Conservation (phyloP, 2,888 invertebrate genomes). For the Leucophenga montana region DNA sequence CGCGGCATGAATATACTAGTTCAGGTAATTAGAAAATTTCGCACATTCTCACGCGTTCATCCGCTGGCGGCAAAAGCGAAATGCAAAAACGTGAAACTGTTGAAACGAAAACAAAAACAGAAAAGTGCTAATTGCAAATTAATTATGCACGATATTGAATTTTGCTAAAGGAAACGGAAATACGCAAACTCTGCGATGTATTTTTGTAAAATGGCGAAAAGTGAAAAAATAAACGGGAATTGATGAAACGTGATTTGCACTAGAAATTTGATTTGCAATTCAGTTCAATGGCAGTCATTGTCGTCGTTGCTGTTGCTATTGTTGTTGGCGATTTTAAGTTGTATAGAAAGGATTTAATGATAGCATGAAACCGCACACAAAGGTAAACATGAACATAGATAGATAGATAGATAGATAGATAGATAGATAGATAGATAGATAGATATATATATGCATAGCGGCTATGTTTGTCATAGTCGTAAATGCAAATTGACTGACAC, state of each 20-base stretch:
- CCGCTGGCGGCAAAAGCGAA: conserved; percentile 17
- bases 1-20: conserved; percentile 51
- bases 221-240: conserved; percentile 52
- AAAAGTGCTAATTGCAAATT: conserved; percentile 73
- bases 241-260: conserved; percentile 60
- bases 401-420: too few relatives aligned
- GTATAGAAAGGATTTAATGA: not conserved
- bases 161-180: conserved; percentile 59
- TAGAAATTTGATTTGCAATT: conserved; percentile 54
- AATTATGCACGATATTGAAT: conserved; percentile 73
- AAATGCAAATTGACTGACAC: conserved; percentile 55
- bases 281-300: conserved; percentile 10
- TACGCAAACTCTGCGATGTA: conserved; percentile 15
- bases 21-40: conserved; percentile 63
- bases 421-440: not conserved
- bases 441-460: not conserved
- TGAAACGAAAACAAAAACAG: conserved; percentile 61
- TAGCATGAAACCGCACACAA: not conserved
- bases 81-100: conserved; percentile 43
- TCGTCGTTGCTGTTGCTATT: conserved; percentile 24
- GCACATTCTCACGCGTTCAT: conserved; percentile 14
- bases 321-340: conserved; percentile 13
- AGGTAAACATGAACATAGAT: too few relatives aligned
- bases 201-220: conserved; percentile 34
- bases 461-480: conserved; percentile 26